Evolutionary conservation across 2,888 invertebrate genomes (phyloP).

Genomic region (Campoplex nolae): DNA sequence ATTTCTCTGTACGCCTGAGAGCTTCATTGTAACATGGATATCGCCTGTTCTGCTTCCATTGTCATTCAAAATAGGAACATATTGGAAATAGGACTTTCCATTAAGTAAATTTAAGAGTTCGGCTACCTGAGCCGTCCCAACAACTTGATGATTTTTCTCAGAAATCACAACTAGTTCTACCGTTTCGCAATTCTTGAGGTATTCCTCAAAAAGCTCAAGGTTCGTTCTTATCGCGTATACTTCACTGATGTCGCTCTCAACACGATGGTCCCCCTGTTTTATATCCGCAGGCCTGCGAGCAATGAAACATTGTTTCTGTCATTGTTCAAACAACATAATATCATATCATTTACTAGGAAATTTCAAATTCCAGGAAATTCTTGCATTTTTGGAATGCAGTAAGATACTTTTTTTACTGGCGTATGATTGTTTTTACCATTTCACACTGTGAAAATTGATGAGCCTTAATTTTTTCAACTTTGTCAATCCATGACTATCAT

Average conservation of each 20-base stretch:
- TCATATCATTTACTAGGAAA: too few relatives aligned
- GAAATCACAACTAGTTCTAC: slow-evolving; percentile 78
- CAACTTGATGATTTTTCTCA: slow-evolving; percentile 74
- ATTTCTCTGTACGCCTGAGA: slow-evolving; percentile 69
- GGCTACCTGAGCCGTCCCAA: slow-evolving; percentile 78
- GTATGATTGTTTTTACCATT: neutral
- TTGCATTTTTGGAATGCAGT: neutral
- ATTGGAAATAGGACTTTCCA: slow-evolving; percentile 75
- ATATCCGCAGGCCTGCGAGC: slow-evolving; percentile 78
- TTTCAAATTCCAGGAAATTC: neutral
- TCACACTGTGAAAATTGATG: too few relatives aligned
- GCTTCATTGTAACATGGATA: slow-evolving; percentile 77
- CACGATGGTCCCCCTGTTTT: slow-evolving; percentile 70
- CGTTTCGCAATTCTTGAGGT: slow-evolving; percentile 81
- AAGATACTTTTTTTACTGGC: neutral
- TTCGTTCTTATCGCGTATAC: slow-evolving; percentile 81
- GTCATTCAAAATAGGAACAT: slow-evolving; percentile 79
- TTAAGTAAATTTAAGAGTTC: slow-evolving; percentile 77
- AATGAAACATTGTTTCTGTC: slow-evolving; percentile 23
- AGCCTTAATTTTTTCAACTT: too few relatives aligned
- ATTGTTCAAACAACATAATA: neutral
- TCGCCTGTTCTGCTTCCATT: slow-evolving; percentile 79
- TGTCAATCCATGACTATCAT: too few relatives aligned
- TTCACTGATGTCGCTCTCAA: slow-evolving; percentile 72
- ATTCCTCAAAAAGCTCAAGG: slow-evolving; percentile 79